Evolutionary conservation across 2,797 vertebrate species (phyloP), one percentile per base, ranked within the genome.

Genomic region (Gallirallus australis): DNA sequence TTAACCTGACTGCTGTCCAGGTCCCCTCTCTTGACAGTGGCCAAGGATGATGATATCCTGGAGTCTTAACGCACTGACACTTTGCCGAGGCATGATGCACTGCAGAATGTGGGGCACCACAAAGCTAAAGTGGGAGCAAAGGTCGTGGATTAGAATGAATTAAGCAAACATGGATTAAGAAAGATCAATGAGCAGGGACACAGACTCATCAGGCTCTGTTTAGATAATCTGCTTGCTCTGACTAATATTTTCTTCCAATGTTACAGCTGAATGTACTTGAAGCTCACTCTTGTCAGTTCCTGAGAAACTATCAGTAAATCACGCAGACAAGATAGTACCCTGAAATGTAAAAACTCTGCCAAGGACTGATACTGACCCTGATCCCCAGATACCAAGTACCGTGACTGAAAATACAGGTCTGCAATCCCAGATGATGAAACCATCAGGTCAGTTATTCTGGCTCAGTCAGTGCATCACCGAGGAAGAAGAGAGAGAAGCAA

Each of bases 131-230:
- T 86, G 54, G 81, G 88, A 92, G 81, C 90, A 94, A 93, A 94
- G 88, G 94, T 94, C 54, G 5, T 31, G 93, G 94, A 96, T 96
- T 94, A 95, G 93, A 95, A 96, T 87, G 93, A 97, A 97, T 96
- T 97, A 97, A 97, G 91, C 64, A 97, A 97, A 87, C 81, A 72
- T 92, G 88, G 95, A 95, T 95, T 97, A 90, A 86, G 88, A 94
- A 96, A 95, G 94, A 96, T 96, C 96, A 96, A 92, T 96, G 86
- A 95, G 75, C 71, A 65, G 59, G 81, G 72, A 94, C 94, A 93
- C 61, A 94, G 94, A 96, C 69, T 96, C 94, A 97, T 97, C 93
- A 94, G 78, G 42, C 65, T 93, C 69, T 94, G 78, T 92, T 96
- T 87, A 94, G 91, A 95, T 95, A 97, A 97, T 97, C 96, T 97